Conservation (phyloP, 1,140 invertebrate species). For the Diorhabda carinulata region DNA sequence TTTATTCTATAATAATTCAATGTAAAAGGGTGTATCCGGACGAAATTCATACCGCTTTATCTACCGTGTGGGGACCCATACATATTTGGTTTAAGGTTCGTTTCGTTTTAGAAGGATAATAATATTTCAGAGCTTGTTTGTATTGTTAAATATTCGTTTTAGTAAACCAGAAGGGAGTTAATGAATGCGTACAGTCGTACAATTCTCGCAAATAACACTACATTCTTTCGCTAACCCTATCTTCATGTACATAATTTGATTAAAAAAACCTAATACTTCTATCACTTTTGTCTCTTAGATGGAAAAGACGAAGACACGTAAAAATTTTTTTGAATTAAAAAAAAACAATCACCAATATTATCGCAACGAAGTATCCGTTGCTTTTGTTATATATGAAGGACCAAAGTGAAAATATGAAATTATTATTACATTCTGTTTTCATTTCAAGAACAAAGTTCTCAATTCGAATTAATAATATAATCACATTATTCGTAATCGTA, state of each 20-base stretch:
- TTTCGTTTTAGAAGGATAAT: conserved; percentile 32
- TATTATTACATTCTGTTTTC: no score
- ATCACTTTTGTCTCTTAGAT: not conserved
- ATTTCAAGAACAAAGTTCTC: no score
- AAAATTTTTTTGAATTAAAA: no score
- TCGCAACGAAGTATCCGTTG: no score
- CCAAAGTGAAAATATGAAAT: no score
- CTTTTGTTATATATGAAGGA: no score
- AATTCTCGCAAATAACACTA: conserved; percentile 17
- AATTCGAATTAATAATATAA: no score
- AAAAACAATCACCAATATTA: no score
- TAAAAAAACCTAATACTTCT: not conserved
- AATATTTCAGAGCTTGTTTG: conserved; percentile 39
- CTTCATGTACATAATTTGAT: not conserved
- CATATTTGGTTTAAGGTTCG: conserved; percentile 1
- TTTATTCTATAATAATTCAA: conserved; percentile 1
- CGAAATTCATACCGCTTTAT: conserved; percentile 21
- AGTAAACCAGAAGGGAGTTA: conserved; percentile 36
- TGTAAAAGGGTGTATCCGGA: not conserved
- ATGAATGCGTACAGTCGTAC: conserved; percentile 38
- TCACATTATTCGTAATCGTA: no score
- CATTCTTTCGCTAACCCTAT: not conserved
- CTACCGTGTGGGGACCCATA: conserved; percentile 5
- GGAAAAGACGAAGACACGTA: no score
- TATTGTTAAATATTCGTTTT: conserved; percentile 40